Evolutionary conservation across 2,888 invertebrate genomes (phyloP).

Genomic region (Cotesia congregata): DNA sequence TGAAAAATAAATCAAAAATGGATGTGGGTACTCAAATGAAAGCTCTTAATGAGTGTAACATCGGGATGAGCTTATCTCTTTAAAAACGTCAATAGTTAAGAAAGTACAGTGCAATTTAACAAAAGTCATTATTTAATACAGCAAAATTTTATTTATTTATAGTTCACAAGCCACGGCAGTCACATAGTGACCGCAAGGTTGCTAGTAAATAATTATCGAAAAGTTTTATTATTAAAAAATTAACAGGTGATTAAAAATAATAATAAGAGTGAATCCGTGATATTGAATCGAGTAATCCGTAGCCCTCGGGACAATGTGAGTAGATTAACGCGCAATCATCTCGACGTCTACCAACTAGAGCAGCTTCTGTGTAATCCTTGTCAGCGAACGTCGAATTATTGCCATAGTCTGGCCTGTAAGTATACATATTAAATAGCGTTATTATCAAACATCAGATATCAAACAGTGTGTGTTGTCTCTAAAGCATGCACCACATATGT

Average conservation of each 20-base stretch:
- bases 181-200: no score
- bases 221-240: no score
- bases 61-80: no score
- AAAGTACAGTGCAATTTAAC: no score
- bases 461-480: slow-evolving; percentile 8
- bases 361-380: slow-evolving; percentile 76
- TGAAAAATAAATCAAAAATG: no score
- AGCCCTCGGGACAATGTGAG: slow-evolving; percentile 75
- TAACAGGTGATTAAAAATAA: neutral
- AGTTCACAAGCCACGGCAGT: no score
- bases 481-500: slow-evolving; percentile 2
- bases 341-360: slow-evolving; percentile 76
- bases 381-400: slow-evolving; percentile 66
- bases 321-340: slow-evolving; percentile 77
- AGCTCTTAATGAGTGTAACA: no score
- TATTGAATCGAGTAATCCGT: slow-evolving; percentile 75
- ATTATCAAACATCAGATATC: slow-evolving; percentile 15
- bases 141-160: no score
- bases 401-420: slow-evolving; percentile 75
- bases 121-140: no score
- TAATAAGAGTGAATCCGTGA: slow-evolving; percentile 36
- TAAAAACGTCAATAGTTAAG: no score
- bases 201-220: no score
- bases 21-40: no score
- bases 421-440: neutral